Evolutionary conservation across 2,888 invertebrate species (phyloP).

Genomic region (Geotrupes spiniger): DNA sequence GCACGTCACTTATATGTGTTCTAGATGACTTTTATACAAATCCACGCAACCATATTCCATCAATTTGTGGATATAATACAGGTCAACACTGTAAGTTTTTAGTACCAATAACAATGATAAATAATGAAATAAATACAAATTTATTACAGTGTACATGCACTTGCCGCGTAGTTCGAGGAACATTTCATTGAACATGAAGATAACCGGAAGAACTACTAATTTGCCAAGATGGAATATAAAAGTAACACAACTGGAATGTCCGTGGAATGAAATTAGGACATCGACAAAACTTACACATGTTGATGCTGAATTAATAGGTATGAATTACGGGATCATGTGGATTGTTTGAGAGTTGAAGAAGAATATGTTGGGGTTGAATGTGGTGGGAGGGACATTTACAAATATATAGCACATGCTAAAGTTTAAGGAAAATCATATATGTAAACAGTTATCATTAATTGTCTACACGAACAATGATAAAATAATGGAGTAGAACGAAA

Average conservation of each 20-base stretch:
- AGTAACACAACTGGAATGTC: conserved; percentile 45
- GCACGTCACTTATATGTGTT: conserved; percentile 3
- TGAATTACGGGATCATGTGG: conserved; percentile 1
- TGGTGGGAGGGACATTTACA: too few relatives aligned
- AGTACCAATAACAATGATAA: conserved; percentile 5
- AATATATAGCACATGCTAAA: too few relatives aligned
- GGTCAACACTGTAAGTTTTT: conserved; percentile 58
- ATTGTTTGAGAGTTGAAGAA: conserved; percentile 9
- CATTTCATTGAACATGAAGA: conserved; percentile 10
- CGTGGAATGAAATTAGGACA: conserved; percentile 26
- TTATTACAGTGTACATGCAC: conserved; percentile 49
- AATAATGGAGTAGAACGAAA: too few relatives aligned
- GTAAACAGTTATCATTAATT: too few relatives aligned
- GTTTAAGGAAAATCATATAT: too few relatives aligned
- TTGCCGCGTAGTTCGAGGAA: conserved; percentile 32
- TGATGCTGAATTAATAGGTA: conserved; percentile 36
- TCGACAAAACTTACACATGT: conserved; percentile 24
- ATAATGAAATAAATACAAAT: conserved; percentile 27
- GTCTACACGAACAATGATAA: too few relatives aligned
- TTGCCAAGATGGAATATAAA: conserved; percentile 40
- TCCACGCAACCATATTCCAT: conserved; percentile 45
- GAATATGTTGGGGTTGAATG: too few relatives aligned
- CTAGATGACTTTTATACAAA: conserved; percentile 15
- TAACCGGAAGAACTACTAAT: conserved; percentile 5
- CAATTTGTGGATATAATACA: conserved; percentile 60